phyloP scores from a whole-genome alignment of 2,888 invertebrate species.

The Eristalis intricaria region DNA sequence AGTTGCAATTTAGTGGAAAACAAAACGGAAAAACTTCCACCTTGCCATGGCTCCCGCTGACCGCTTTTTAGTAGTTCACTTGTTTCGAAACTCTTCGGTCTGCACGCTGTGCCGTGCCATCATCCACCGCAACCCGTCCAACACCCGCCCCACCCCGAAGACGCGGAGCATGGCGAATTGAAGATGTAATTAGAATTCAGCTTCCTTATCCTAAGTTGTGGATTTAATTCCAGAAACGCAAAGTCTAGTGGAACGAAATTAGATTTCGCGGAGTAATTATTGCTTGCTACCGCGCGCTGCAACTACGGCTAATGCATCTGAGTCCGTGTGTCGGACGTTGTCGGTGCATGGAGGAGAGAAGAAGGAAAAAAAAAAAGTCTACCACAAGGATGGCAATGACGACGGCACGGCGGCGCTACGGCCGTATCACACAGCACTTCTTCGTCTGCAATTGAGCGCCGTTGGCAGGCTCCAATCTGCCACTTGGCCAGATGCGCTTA shows the following conservation, averaged over 20 bases:
- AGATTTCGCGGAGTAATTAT: slow-evolving; percentile 70
- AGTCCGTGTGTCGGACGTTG: slow-evolving; percentile 2
- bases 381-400: slow-evolving; percentile 20
- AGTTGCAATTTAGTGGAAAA: slow-evolving; percentile 62
- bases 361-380: background rate
- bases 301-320: slow-evolving; percentile 26
- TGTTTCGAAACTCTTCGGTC: slow-evolving; percentile 32
- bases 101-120: background rate
- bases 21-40: slow-evolving; percentile 39
- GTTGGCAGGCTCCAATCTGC: slow-evolving; percentile 54
- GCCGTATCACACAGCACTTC: background rate
- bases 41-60: slow-evolving; percentile 30
- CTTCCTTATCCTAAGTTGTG: slow-evolving; percentile 67
- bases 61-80: slow-evolving; percentile 42
- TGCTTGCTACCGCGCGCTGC: slow-evolving; percentile 26
- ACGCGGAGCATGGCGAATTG: slow-evolving; percentile 30
- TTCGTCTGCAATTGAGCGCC: slow-evolving; percentile 42
- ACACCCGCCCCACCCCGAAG: slow-evolving; percentile 14
- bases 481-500: slow-evolving; percentile 67
- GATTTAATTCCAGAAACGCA: slow-evolving; percentile 65
- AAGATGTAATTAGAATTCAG: slow-evolving; percentile 65
- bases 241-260: slow-evolving; percentile 69
- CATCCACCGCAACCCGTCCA: background rate
- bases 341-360: slow-evolving; percentile 8
- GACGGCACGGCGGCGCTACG: slow-evolving; percentile 17